A percentile compares a stretch with the other conserved stretches of the same genome.
phyloP scores from a whole-genome alignment of 2,797 vertebrate genomes.

The Lates japonicus region DNA sequence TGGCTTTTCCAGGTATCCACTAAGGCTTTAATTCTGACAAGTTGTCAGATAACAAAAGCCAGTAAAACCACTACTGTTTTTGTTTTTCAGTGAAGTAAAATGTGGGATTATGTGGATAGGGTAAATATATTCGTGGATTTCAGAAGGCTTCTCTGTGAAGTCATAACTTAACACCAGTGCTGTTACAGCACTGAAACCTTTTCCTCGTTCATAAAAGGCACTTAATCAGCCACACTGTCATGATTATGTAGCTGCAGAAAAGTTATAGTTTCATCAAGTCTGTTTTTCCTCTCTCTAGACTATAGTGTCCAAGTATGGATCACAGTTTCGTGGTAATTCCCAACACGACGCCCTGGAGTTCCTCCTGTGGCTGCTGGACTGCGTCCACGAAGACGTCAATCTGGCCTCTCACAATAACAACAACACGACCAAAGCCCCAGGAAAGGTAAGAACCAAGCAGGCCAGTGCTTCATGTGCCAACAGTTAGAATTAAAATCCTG shows the following conservation, averaged over 20 bases:
- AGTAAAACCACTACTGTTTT: slow-evolving; percentile 41
- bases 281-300: slow-evolving; percentile 82
- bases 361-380: slow-evolving; percentile 96
- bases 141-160: slow-evolving; percentile 14
- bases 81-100: slow-evolving; percentile 17
- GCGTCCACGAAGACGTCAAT: slow-evolving; percentile 93
- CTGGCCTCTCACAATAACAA: slow-evolving; percentile 81
- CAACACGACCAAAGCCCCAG: slow-evolving; percentile 73
- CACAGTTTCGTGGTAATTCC: slow-evolving; percentile 95
- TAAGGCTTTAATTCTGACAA: slow-evolving; percentile 39
- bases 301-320: slow-evolving; percentile 92
- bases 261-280: neutral
- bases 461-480: neutral
- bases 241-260: neutral
- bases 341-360: slow-evolving; percentile 98
- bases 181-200: neutral
- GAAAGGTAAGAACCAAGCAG: slow-evolving; percentile 82
- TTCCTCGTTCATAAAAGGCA: neutral
- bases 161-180: neutral
- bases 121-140: slow-evolving; percentile 1
- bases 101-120: neutral
- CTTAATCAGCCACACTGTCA: neutral
- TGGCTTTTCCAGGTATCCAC: slow-evolving; percentile 38
- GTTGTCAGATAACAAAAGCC: slow-evolving; percentile 41
- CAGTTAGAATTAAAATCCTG: neutral